Base-by-base conservation (phyloP, 2,113 vertebrate species). In the Thermophis baileyi region DNA sequence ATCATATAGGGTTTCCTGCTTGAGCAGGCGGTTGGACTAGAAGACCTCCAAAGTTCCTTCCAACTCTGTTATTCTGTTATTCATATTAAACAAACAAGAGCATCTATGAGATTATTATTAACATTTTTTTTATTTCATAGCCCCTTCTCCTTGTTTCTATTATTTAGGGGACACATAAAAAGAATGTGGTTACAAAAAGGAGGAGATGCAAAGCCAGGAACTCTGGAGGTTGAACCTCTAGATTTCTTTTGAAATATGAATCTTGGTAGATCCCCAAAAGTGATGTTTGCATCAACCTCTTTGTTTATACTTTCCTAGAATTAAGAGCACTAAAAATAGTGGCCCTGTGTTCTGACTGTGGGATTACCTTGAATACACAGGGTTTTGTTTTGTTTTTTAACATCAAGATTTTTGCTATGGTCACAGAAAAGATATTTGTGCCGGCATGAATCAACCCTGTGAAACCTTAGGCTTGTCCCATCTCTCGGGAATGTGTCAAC, bases 401-500 rank as follows among this genome's bases (percentile, higher is more conserved):
- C 5, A 0, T 1, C 3, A 27, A 0, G 0, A 7, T 27, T 93
- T 87, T 85, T 93, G 94, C 60, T 96, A 12, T 94, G 27, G 9
- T 95, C 96, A 24, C 94, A 99, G 99, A 95, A 99, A 99, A 97
- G 99, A 99, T 96, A 98, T 99, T 93, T 99, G 99, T 96, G 98
- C 99, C 81, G 98, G 99, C 92, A 98, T 98, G 97, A 99, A 99
- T 94, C 98, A 98, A 91, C 99, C 99, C 0, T 99, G 99, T 92
- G 99, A 99, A 97, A 99, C 99, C 0, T 97, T 99, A 60, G 99
- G 99, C 57, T 97, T 99, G 94, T 99, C 99, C 89, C 99, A 99
- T 94, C 97, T 99, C n/a, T 99, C 99, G 0, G 99, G 99, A 89
- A 99, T 99, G 98, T 99, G 99, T 94, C 99, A 99, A 50, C 98